Percentiles rank a stretch among this genome's conserved stretches.
phyloP scores from a whole-genome alignment of 2,888 invertebrate genomes.

The Horisme vitalbata region DNA sequence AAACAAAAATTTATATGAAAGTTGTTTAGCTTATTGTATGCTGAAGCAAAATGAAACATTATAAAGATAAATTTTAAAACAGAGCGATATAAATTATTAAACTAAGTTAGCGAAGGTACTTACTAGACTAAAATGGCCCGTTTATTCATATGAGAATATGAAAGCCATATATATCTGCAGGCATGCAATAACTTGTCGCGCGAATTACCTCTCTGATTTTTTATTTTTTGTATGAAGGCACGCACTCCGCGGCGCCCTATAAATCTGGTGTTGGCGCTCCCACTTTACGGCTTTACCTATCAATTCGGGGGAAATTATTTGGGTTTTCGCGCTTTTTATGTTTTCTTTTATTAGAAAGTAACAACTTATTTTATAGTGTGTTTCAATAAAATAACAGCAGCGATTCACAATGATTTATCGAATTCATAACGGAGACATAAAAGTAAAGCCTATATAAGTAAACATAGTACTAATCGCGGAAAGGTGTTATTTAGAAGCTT shows the following conservation, averaged over 20 bases:
- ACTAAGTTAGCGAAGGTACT: constrained; percentile 49
- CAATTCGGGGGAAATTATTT: constrained; percentile 68
- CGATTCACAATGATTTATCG: constrained; percentile 18
- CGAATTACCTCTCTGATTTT: constrained; percentile 76
- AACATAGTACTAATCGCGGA: too few species aligned
- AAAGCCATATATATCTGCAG: constrained; percentile 67
- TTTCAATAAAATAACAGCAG: constrained; percentile 32
- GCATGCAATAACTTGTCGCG: constrained; percentile 74
- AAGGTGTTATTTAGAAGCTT: too few species aligned
- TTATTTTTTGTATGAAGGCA: constrained; percentile 76
- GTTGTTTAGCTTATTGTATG: too few species aligned
- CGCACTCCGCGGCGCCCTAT: constrained; percentile 75
- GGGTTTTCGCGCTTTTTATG: constrained; percentile 59
- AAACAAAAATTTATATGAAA: too few species aligned
- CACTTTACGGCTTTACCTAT: constrained; percentile 70
- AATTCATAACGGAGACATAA: too few species aligned
- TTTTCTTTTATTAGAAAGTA: constrained; percentile 58
- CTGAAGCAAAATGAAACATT: constrained; percentile 16
- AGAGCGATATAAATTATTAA: constrained; percentile 41
- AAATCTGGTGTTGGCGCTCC: constrained; percentile 73
- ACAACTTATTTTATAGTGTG: constrained; percentile 43
- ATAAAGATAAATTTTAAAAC: constrained; percentile 38
- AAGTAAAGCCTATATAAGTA: too few species aligned
- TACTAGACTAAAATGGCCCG: constrained; percentile 59
- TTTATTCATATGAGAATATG: constrained; percentile 67